Evolutionary conservation across 2,888 invertebrate species (phyloP).

Genomic region (Stenodera caucasica): DNA sequence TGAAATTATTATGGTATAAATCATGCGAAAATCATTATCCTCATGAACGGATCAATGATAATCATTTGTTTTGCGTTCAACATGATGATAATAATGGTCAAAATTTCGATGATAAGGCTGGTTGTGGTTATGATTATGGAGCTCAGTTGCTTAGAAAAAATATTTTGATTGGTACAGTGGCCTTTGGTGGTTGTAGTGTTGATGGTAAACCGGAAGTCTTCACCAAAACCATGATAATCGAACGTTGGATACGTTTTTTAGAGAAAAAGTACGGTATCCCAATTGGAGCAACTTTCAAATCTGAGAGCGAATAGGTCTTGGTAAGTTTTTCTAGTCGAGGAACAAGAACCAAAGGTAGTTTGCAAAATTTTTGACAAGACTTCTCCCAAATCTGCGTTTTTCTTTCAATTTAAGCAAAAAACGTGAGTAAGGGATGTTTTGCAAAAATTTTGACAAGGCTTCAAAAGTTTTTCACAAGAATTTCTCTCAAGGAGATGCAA

Average conservation of each 20-base stretch:
- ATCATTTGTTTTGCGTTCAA: constrained; percentile 33
- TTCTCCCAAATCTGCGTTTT: too few species aligned
- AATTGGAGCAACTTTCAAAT: constrained; percentile 20
- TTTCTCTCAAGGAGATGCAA: too few species aligned
- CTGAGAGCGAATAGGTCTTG: neutral
- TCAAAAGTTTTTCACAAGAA: too few species aligned
- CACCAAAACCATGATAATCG: constrained; percentile 34
- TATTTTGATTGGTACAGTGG: constrained; percentile 35
- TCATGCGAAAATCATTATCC: constrained; percentile 28
- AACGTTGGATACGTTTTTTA: constrained; percentile 34
- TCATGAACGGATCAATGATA: constrained; percentile 25
- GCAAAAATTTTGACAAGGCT: too few species aligned
- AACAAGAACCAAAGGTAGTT: too few species aligned
- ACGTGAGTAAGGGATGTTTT: too few species aligned
- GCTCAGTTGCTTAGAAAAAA: constrained; percentile 36
- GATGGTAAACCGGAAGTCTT: constrained; percentile 34
- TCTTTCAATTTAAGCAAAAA: too few species aligned
- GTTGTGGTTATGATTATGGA: constrained; percentile 36
- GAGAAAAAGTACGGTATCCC: constrained; percentile 26
- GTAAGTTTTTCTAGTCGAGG: neutral
- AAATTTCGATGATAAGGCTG: constrained; percentile 17
- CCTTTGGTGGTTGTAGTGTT: constrained; percentile 36
- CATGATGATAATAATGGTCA: neutral
- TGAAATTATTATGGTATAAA: constrained; percentile 32
- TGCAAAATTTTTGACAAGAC: too few species aligned